Conservation (phyloP, 1,140 invertebrate genomes). For the Bombus confusus region DNA sequence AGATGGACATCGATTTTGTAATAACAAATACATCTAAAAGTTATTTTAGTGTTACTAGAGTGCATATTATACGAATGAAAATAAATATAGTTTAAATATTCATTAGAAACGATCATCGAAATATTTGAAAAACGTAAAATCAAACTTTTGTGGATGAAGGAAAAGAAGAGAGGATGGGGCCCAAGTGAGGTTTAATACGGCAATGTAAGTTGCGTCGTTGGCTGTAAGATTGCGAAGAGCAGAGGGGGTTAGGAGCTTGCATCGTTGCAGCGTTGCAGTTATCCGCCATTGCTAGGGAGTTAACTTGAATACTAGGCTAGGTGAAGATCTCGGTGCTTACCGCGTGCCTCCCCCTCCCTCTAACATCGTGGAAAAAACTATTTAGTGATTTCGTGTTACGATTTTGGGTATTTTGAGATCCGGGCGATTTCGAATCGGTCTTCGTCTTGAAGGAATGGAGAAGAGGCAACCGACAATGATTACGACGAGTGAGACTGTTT, state of each 20-base stretch:
- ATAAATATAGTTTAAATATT: not conserved
- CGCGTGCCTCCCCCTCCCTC: conserved; percentile 62
- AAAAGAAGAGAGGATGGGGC: not conserved
- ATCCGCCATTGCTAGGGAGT: conserved; percentile 74
- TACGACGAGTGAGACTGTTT: conserved; percentile 25
- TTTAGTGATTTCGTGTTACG: conserved; percentile 79
- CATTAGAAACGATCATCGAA: no score
- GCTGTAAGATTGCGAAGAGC: not conserved
- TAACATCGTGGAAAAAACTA: conserved; percentile 75
- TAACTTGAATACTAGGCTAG: conserved; percentile 68
- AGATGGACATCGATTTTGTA: no score
- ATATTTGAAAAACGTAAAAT: not conserved
- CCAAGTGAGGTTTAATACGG: not conserved
- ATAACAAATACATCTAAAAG: not conserved
- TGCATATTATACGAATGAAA: no score
- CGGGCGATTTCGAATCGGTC: conserved; percentile 54
- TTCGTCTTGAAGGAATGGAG: conserved; percentile 58
- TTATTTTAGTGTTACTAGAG: not conserved
- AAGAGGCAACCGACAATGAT: conserved; percentile 45
- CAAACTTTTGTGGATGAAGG: not conserved
- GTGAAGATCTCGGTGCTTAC: conserved; percentile 38
- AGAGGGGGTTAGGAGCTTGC: conserved; percentile 16
- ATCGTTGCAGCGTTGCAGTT: conserved; percentile 33
- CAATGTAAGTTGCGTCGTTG: conserved; percentile 17
- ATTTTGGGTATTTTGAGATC: conserved; percentile 70